Evolutionary conservation across 64 coral and sea anemone species (phyloP), one percentile per base, ranked within the genome.

Genomic region (Astreopora myriophthalma): DNA sequence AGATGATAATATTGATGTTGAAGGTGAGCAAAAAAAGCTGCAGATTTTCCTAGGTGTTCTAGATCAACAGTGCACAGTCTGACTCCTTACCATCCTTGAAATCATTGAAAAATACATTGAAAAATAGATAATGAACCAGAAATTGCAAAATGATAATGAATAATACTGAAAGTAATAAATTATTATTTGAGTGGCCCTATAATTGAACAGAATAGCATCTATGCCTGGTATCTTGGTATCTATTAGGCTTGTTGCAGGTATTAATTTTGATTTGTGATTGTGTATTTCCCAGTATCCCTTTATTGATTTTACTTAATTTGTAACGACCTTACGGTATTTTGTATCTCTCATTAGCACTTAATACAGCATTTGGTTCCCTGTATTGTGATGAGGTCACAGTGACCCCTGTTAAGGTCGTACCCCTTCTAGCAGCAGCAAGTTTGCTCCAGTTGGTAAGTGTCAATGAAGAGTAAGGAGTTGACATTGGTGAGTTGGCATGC

Each of bases 321-420:
- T 20, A 46, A 46, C 4, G 4, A 11, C 17, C 22, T 28, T 25
- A 25, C 22, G 17, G 24, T 35, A 6, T 37, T 39, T 39, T 35
- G 5, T n/a, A 61, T 76, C 40, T 52, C 29, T 55, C 36, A 11
- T 0, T 46, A 99, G 97, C 97, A 35, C 79, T 99, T 26, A 82
- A 95, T 76, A 93, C 87, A 29, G 97, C 97, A 39, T 95, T 99
- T 93, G 97, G 97, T n/a, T 99, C 97, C 3, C 61, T 99, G 5
- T 99, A 99, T 27, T 93, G 91, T 79, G 97, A 99, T 84, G 97
- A 95, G 40, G 94, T 99, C 3, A 71, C 58, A n/a, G 84, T 99
- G 27, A 85, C 94, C 16, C 87, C 90, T 0, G 32, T 39, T 14
- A 86, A 85, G 52, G 94, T 99, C 9, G 89, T 87, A 26, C 76